Conservation (phyloP, 2,888 invertebrate genomes). For the Parnassius apollo region DNA sequence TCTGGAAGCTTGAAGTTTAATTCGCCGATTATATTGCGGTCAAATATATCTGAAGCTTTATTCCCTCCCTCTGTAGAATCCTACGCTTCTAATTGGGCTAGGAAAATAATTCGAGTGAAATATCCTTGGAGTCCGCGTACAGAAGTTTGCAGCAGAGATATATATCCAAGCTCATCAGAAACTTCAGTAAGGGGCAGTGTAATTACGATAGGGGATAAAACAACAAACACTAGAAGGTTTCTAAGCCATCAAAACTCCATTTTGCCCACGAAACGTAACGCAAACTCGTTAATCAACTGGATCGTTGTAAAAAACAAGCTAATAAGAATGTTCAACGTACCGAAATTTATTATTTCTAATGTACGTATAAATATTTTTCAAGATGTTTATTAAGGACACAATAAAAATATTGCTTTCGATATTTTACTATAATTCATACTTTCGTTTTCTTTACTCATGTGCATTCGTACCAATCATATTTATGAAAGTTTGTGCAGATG, state of each 20-base stretch:
- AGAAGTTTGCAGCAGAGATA: conserved; percentile 35
- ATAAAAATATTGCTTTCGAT: conserved; percentile 19
- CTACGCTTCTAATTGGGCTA: neutral
- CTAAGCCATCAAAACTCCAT: neutral
- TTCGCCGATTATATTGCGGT: neutral
- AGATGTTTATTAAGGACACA: conserved; percentile 22
- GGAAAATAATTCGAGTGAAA: conserved; percentile 28
- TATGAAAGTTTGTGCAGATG: too few relatives aligned
- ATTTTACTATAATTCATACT: neutral
- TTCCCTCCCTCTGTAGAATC: conserved; percentile 13
- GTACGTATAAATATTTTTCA: conserved; percentile 21
- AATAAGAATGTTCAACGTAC: conserved; percentile 19
- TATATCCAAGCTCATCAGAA: conserved; percentile 47
- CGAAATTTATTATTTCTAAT: conserved; percentile 19
- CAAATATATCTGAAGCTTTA: neutral
- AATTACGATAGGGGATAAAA: conserved; percentile 29
- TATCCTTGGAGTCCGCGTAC: conserved; percentile 50
- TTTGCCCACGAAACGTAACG: conserved; percentile 5
- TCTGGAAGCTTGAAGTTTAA: neutral
- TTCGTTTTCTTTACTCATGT: too few relatives aligned
- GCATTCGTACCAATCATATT: too few relatives aligned
- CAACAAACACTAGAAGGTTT: neutral
- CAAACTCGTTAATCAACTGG: conserved; percentile 8
- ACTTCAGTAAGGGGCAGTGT: conserved; percentile 35
- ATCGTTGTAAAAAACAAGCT: conserved; percentile 12